phyloP scores from a whole-genome alignment of 92 coral and sea anemone genomes.

The Palythoa heliodiscus region DNA sequence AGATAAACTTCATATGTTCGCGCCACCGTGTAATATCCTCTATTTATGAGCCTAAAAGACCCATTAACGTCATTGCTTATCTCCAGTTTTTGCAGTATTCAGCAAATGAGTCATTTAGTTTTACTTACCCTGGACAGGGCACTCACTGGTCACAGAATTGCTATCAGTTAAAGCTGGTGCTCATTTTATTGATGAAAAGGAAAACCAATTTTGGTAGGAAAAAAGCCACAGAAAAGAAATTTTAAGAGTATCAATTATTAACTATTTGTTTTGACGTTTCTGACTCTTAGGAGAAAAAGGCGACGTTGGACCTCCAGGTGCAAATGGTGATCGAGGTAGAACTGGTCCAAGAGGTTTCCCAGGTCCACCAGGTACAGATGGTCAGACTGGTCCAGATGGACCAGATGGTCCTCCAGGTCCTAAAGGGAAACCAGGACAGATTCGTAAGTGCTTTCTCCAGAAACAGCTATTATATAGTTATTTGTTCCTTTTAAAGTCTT shows the following conservation, averaged over 20 bases:
- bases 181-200: too few species aligned
- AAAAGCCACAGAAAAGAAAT: neutral
- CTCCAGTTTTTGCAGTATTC: too few species aligned
- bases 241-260: neutral
- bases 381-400: conserved; percentile 43
- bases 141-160: too few species aligned
- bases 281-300: conserved; percentile 41
- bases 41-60: too few species aligned
- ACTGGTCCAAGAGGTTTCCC: conserved; percentile 47
- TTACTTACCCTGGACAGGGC: too few species aligned
- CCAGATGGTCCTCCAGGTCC: conserved; percentile 35
- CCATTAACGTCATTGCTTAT: too few species aligned
- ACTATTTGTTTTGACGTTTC: neutral
- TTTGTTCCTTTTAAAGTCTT: neutral
- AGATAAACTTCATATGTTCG: too few species aligned
- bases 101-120: too few species aligned
- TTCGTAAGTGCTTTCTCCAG: conserved; percentile 56
- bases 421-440: conserved; percentile 73
- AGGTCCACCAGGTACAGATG: conserved; percentile 46
- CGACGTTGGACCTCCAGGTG: conserved; percentile 32
- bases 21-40: too few species aligned
- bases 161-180: too few species aligned
- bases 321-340: conserved; percentile 26
- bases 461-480: too few species aligned
- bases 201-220: too few species aligned